Evolutionary conservation across 1,140 invertebrate genomes (phyloP).

Genomic region (Kradibia gibbosae): DNA sequence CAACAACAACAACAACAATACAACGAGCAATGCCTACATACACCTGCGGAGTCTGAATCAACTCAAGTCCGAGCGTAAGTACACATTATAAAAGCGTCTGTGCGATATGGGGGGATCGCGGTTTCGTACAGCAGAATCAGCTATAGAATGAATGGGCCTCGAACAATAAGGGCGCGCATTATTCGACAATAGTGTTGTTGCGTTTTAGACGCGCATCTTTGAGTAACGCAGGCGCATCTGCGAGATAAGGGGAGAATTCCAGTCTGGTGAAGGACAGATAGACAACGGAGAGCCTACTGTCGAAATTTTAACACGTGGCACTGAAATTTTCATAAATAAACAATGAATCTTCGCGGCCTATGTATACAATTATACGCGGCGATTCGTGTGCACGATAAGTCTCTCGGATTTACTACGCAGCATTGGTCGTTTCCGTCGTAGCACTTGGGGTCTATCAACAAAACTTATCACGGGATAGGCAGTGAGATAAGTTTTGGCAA

Average conservation of each 20-base stretch:
- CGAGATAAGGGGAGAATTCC: background rate
- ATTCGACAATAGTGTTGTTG: no score
- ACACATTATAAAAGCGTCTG: background rate
- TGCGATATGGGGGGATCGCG: no score
- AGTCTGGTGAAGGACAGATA: background rate
- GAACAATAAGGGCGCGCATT: no score
- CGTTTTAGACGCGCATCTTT: no score
- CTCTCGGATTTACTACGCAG: background rate
- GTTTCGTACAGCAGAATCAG: no score
- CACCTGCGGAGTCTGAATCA: constrained; percentile 69
- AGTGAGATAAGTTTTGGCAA: background rate
- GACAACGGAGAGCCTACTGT: background rate
- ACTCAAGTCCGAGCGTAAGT: constrained; percentile 70
- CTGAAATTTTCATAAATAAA: background rate
- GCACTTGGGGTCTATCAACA: background rate
- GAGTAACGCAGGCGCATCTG: background rate
- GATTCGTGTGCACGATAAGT: background rate
- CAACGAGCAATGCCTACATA: constrained; percentile 67
- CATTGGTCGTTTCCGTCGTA: background rate
- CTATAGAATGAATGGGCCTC: no score
- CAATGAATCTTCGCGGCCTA: background rate
- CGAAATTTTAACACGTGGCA: background rate
- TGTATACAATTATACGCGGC: no score
- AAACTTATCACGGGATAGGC: background rate
- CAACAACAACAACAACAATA: constrained; percentile 68